Base-by-base conservation (phyloP, 92 coral and sea anemone species). In the Porites cylindrica region DNA sequence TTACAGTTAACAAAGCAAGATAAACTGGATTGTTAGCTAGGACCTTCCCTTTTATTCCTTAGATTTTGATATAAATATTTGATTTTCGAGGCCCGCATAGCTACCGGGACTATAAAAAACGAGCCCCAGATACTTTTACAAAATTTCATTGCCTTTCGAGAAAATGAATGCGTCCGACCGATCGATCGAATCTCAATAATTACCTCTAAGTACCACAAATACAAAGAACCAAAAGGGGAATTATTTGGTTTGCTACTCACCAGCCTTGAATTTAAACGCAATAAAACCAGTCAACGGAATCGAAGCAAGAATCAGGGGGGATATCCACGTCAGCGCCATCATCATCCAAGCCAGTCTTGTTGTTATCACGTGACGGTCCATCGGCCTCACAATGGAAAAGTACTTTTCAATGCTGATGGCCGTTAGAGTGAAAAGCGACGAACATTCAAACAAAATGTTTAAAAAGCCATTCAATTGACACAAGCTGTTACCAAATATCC, bases 361-460 rank as follows among this genome's bases (percentile, higher is more conserved):
- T 29, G 95, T 92, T n/a, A 94, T 92, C 23, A 92, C 82, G 5
- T 3, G 47, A 65, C 73, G 80, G 86, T 85, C 26, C 89, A 94
- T 86, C 81, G 98, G 95, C 56, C 84, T 92, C 50, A 94, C 92
- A 62, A 94, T 94, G 65, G 95, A 89, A 75, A 90, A 92, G 83
- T 92, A 94, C 72, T 87, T 92, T 64, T 94, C 98, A n/a, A 94
- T 47, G 74, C 95, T 86, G 56, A 94, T 92, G 51, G 98, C 94
- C 6, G 98, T 90, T 19, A 94, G 89, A 13, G 95, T 92, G 43
- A 92, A 82, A 56, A 94, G 82, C 9, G 98, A 94, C 0, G 90
- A 67, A 78, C 85, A 72, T 38, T 86, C 92, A 63, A 94, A 94
- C 58, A 92, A 80, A 61, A 94, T 81, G 82, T 90, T 90, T 69